Base-by-base conservation (phyloP, 2,888 invertebrate species). In the Eulithis prunata region DNA sequence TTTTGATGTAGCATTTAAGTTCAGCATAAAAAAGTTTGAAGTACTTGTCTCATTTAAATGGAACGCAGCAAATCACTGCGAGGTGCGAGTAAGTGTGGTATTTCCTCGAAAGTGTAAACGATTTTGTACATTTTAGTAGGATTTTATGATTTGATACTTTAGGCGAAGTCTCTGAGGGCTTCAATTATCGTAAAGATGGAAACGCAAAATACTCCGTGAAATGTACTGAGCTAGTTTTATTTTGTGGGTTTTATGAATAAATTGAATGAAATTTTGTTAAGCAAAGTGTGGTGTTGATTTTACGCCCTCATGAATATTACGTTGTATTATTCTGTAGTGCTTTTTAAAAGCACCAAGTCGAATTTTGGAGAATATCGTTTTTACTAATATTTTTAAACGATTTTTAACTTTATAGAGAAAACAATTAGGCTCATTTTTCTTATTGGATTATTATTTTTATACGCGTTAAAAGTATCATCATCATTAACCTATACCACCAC, bases 21-120 rank as follows among this genome's bases (percentile, higher is more conserved):
- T 46, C 53, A 71, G 64, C 68, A 71, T 71, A 59, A 63, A 71
- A 68, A 73, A 71, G 64, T 70, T 71, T 60, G 59, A 67, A 72
- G 66, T 68, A 60, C 57, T 56, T 68, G 69, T 70, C 70, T 71
- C 66, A 68, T 74, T 74, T 70, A 69, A 73, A 69, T 70, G 62
- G 62, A 65, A 63, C 62, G 70, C 61, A 54, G 32, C 61, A 55
- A 68, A 63, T 64, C 64, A 68, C 68, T 45, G 60, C 63, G 70
- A 62, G 72, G 71, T 68, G 71, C 64, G 51, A 12, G 60, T 57
- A 65, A 64, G 62, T 75, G 74, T 53, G 51, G 43, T 60, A 57
- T 52, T 21, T 32, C 8, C 56, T 66, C 64, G 55, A 60, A 56
- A 66, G 64, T 66, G 64, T 71, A 64, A 72, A 71, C 58, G 69